Conservation (phyloP, 2,888 invertebrate species). For the Osedax frankpressi region DNA sequence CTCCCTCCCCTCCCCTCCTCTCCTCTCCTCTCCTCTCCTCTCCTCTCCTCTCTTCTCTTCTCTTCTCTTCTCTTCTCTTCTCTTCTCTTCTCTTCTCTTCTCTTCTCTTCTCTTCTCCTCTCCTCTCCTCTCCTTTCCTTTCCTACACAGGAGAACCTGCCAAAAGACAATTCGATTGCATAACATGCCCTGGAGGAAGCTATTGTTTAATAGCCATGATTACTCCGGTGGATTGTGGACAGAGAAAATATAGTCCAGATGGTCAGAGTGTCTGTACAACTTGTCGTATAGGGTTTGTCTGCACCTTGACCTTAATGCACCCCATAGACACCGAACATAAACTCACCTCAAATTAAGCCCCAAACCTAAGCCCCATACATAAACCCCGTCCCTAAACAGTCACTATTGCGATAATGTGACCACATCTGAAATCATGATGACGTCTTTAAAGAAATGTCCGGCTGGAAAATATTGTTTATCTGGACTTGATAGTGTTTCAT, state of each 20-base stretch:
- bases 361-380: background rate
- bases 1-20: too few species aligned
- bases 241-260: constrained; percentile 33
- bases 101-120: too few species aligned
- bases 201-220: constrained; percentile 33
- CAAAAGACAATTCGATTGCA: constrained; percentile 36
- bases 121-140: too few species aligned
- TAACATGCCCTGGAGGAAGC: constrained; percentile 37
- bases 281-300: constrained; percentile 39
- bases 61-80: too few species aligned
- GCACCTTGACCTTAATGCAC: too few species aligned
- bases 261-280: constrained; percentile 33
- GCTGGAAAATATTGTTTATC: constrained; percentile 35
- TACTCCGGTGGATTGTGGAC: constrained; percentile 32
- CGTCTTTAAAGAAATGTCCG: constrained; percentile 36
- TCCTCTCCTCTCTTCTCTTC: too few species aligned
- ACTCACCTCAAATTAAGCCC: too few species aligned
- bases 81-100: too few species aligned
- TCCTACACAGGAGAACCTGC: constrained; percentile 35
- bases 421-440: constrained; percentile 37
- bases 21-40: too few species aligned
- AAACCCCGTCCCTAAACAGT: constrained; percentile 25
- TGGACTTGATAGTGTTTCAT: constrained; percentile 32
- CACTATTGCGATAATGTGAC: constrained; percentile 41
- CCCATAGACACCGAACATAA: too few species aligned